phyloP scores from a whole-genome alignment of 2,888 invertebrate genomes.

The Lasius platythorax region DNA sequence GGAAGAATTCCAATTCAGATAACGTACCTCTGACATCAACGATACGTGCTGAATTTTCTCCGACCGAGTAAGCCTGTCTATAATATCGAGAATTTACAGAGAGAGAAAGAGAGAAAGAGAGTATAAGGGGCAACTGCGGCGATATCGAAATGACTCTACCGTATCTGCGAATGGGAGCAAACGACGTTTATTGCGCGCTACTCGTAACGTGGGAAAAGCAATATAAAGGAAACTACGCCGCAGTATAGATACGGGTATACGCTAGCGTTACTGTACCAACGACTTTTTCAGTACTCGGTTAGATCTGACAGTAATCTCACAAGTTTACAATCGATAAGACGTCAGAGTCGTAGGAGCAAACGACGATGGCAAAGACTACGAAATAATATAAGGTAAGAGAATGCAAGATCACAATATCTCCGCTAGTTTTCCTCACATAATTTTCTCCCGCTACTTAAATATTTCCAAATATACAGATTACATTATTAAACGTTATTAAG shows the following conservation, averaged over 20 bases:
- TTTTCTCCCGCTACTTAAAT: not conserved
- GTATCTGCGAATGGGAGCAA: slow-evolving; percentile 40
- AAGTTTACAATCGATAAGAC: slow-evolving; percentile 73
- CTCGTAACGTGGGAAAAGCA: slow-evolving; percentile 50
- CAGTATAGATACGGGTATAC: slow-evolving; percentile 31
- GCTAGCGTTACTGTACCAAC: slow-evolving; percentile 31
- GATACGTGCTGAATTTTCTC: slow-evolving; percentile 52
- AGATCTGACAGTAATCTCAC: slow-evolving; percentile 63
- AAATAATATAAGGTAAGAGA: slow-evolving; percentile 63
- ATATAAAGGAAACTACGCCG: slow-evolving; percentile 13
- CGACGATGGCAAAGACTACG: slow-evolving; percentile 29
- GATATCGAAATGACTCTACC: slow-evolving; percentile 37
- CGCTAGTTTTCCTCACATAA: not conserved
- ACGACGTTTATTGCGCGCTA: slow-evolving; percentile 42
- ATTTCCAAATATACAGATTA: not conserved
- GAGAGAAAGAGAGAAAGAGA: slow-evolving; percentile 16
- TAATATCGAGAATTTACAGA: slow-evolving; percentile 52
- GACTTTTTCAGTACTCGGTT: slow-evolving; percentile 55
- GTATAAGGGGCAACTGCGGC: slow-evolving; percentile 25
- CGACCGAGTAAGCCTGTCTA: slow-evolving; percentile 43
- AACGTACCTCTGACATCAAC: slow-evolving; percentile 51
- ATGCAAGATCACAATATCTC: slow-evolving; percentile 17
- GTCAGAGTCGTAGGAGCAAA: slow-evolving; percentile 47
- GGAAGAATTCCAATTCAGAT: slow-evolving; percentile 57
- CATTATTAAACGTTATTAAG: not conserved